These are phyloP conservation scores for Epizoanthus rinbou DNA, from an alignment of 92 coral and sea anemone genomes.

Conservation along the genomic window DNA sequence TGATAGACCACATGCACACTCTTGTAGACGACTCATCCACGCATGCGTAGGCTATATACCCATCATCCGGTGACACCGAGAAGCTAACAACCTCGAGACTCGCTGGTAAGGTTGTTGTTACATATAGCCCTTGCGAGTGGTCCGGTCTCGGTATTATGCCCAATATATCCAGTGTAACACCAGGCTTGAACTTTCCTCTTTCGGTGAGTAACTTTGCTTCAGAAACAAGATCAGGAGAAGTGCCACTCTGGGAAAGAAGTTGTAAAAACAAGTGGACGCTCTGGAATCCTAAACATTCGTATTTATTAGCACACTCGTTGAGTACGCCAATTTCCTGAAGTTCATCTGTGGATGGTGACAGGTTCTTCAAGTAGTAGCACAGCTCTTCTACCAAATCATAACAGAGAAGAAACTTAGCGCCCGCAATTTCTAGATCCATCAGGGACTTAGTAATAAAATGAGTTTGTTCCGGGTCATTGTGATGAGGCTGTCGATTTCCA, in stretches of 20 bases:
- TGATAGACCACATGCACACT: constrained; percentile 16
- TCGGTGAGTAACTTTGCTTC: not conserved
- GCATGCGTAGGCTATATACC: constrained; percentile 21
- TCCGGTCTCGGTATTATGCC: not conserved
- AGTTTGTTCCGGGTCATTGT: not conserved
- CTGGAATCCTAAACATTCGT: constrained; percentile 8
- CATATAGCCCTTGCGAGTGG: constrained; percentile 5
- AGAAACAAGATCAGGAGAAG: not conserved
- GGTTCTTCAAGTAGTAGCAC: not conserved
- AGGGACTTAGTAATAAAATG: not conserved
- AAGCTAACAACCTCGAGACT: not conserved
- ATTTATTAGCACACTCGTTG: not conserved
- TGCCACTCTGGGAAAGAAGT: constrained; percentile 10
- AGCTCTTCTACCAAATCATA: constrained; percentile 14
- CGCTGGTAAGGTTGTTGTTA: constrained; percentile 2
- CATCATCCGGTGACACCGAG: constrained; percentile 30
- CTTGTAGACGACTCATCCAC: not conserved
- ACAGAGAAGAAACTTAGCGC: constrained; percentile 11
- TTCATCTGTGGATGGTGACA: not conserved
- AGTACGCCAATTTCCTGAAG: not conserved
- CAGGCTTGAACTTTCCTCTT: not conserved
- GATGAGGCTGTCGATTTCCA: not conserved
- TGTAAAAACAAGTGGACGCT: constrained; percentile 22
- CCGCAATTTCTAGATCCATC: constrained; percentile 18
- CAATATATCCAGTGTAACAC: not conserved